phyloP scores from a whole-genome alignment of 2,888 invertebrate genomes.

The Ormia ochracea region DNA sequence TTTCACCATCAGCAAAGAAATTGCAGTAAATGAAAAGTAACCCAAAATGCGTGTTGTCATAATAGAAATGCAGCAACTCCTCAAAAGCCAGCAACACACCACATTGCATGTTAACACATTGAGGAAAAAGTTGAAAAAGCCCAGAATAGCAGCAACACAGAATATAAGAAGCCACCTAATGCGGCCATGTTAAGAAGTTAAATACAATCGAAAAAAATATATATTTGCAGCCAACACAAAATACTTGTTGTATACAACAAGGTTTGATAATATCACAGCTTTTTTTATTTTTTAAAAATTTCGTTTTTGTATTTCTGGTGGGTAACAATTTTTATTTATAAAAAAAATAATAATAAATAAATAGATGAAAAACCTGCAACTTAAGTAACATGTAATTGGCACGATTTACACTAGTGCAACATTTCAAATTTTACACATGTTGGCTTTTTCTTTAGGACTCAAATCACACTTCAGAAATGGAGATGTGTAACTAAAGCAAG shows the following conservation, averaged over 20 bases:
- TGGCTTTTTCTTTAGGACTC: neutral
- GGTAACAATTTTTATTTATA: neutral
- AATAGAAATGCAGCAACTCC: conserved; percentile 33
- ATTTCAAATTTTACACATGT: conserved; percentile 19
- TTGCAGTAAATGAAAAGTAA: conserved; percentile 49
- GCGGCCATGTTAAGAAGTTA: conserved; percentile 19
- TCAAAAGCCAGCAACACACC: conserved; percentile 3
- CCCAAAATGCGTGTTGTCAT: conserved; percentile 54
- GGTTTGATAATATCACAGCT: conserved; percentile 30
- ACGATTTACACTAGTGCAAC: conserved; percentile 36
- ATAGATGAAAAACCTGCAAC: conserved; percentile 15
- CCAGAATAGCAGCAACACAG: conserved; percentile 9
- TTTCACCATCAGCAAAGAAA: neutral
- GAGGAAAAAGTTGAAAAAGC: conserved; percentile 11
- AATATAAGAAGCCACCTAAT: neutral
- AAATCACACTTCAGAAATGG: neutral
- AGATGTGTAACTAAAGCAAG: neutral
- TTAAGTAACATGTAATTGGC: conserved; percentile 31
- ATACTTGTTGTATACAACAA: conserved; percentile 21
- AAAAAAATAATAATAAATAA: neutral
- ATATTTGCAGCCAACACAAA: conserved; percentile 16
- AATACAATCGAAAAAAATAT: neutral
- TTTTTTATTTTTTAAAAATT: neutral
- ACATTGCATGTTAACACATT: conserved; percentile 43
- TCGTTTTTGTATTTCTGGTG: neutral